These are phyloP conservation scores for Homarus gammarus DNA, from an alignment of 2,888 invertebrate species.

Conservation along the genomic window DNA sequence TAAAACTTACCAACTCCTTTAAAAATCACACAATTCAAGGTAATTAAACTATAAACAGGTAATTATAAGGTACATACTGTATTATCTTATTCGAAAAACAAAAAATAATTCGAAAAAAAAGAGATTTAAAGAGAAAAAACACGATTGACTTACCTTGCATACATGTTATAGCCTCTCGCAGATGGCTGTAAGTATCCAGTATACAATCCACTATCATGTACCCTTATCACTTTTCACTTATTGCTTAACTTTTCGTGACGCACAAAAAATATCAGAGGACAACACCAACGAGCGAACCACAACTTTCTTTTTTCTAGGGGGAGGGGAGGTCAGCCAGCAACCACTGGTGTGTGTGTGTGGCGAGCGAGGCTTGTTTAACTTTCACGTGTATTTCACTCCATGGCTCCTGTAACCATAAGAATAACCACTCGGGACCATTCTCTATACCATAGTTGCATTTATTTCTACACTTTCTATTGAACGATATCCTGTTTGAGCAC, in stretches of 20 bases:
- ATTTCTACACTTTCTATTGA: slow-evolving; percentile 19
- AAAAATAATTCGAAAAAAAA: background rate
- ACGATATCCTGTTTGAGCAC: slow-evolving; percentile 38
- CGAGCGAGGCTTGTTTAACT: slow-evolving; percentile 32
- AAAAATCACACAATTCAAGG: too few relatives aligned
- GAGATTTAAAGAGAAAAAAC: background rate
- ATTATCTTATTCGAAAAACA: too few relatives aligned
- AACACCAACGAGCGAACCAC: slow-evolving; percentile 10
- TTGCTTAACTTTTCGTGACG: slow-evolving; percentile 8
- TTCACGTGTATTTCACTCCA: slow-evolving; percentile 34
- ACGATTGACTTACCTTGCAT: slow-evolving; percentile 31
- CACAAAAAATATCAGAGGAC: slow-evolving; percentile 14
- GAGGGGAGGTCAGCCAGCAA: slow-evolving; percentile 14
- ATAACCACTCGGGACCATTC: slow-evolving; percentile 26
- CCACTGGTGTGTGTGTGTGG: slow-evolving; percentile 25
- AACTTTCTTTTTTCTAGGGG: slow-evolving; percentile 27
- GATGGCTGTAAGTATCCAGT: slow-evolving; percentile 41
- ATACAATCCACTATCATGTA: slow-evolving; percentile 57
- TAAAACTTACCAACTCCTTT: too few relatives aligned
- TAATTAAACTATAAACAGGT: too few relatives aligned
- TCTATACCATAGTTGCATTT: slow-evolving; percentile 23
- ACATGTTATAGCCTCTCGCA: slow-evolving; percentile 30
- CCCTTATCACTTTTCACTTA: slow-evolving; percentile 41
- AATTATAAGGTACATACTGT: too few relatives aligned
- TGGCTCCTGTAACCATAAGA: slow-evolving; percentile 9